Evolutionary conservation across 1,140 invertebrate species (phyloP), one percentile per base, ranked within the genome.

Genomic region (Chrysoperla carnea): DNA sequence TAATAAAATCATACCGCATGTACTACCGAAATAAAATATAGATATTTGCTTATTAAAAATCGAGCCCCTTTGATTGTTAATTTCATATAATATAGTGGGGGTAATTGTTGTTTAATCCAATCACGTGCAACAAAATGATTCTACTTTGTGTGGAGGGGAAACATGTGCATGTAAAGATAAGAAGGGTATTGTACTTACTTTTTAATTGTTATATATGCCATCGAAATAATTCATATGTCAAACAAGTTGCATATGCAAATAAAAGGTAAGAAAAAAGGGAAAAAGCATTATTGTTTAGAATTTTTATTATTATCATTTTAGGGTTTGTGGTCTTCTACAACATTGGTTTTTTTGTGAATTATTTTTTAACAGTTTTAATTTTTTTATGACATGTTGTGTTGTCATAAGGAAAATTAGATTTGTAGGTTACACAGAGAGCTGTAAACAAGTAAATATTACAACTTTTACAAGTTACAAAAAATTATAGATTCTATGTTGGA

Each of bases 21-120:
- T 23, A 23, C 17, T 23, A 23, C 5, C 5, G 29, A 29, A 41
- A 41, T 31, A 31, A 41, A 33, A 41, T 29, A n/a, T 11, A 40
- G n/a, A 41, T 12, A 41, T 41, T 41, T 35, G n/a, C 31, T 33
- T 33, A 31, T 41, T 28, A 33, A 41, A 41, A 41, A 33, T 35
- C 14, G 13, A 36, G 13, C 13, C 33, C 13, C 8, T 28, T 36
- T 41, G 40, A 14, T 40, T 8, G 27, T 39, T 12, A 11, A 35
- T 12, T 35, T 11, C 12, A 12, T 35, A 9, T 35, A 27, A 9
- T 28, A 15, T n/a, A 27, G 38, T 27, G 27, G 38, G 38, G 38
- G 38, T 11, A 23, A 27, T 23, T 37, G 27, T 39, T 39, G 6
- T 39, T 2, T 39, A 9, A 15, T 11, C 38, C 38, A 39, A 39